A percentile compares a stretch with the other conserved stretches of the same genome.
These are phyloP conservation scores for Lasaia peninsularis DNA, from an alignment of 1,140 invertebrate genomes.

Conservation along the genomic window DNA sequence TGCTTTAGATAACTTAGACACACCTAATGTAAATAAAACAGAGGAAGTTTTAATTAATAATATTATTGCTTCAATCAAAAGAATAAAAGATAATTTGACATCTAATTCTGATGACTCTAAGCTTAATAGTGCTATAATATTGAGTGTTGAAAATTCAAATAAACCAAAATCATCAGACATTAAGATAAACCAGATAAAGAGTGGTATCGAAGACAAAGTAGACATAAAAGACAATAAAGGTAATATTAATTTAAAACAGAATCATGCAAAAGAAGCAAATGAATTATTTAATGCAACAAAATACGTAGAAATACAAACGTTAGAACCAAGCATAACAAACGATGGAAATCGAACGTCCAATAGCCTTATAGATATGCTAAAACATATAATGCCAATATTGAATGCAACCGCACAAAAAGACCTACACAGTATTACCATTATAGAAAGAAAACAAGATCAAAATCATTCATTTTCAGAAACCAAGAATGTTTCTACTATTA, in stretches of 20 bases:
- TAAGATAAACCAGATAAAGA: constrained; percentile 46
- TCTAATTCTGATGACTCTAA: constrained; percentile 28
- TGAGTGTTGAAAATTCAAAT: constrained; percentile 35
- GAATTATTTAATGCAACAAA: constrained; percentile 34
- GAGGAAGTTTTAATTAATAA: constrained; percentile 60
- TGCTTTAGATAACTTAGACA: constrained; percentile 42
- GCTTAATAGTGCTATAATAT: constrained; percentile 59
- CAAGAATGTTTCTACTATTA: constrained; percentile 65
- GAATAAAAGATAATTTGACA: constrained; percentile 61
- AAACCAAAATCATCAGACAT: constrained; percentile 23
- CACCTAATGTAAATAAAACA: constrained; percentile 34
- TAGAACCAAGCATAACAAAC: constrained; percentile 58
- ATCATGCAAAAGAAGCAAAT: constrained; percentile 24
- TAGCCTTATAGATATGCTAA: constrained; percentile 62
- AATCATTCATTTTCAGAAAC: constrained; percentile 58
- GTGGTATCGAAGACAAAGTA: constrained; percentile 53
- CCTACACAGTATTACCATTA: constrained; percentile 66
- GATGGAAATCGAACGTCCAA: constrained; percentile 40
- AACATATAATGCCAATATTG: constrained; percentile 62
- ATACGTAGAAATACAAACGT: constrained; percentile 60
- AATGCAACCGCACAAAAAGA: constrained; percentile 58
- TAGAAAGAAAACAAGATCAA: constrained; percentile 57
- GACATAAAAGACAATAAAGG: constrained; percentile 33
- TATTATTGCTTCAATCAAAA: constrained; percentile 66
- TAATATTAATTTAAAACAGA: constrained; percentile 25